Evolutionary conservation across 1,140 invertebrate species (phyloP), one percentile per base, ranked within the genome.

Genomic region (Euwallacea similis): DNA sequence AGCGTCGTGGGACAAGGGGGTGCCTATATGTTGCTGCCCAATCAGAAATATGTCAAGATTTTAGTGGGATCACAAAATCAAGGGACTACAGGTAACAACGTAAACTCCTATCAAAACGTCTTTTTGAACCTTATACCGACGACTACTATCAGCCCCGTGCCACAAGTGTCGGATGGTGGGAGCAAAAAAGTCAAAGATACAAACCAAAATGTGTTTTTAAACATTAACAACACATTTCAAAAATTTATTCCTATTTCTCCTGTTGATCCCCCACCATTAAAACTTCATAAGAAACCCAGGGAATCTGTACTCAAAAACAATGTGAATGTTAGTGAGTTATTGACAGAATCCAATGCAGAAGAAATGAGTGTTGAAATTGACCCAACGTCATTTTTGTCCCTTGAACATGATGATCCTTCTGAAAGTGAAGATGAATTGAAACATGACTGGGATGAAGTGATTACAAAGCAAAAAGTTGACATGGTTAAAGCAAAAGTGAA

Each of bases 321-420:
- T 61, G 10, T 73, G 21, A 77, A 72, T 61, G 70, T 78, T 1
- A 73, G 69, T 61, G 65, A 76, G 64, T 56, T 79, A 4, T 62
- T 79, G 59, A 78, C 74, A 4, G 73, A 77, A 59, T 74, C 73
- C 2, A 80, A 80, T 70, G 78, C 73, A 10, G 79, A 80, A 74
- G 79, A 80, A 74, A 66, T 80, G 47, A 80, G 79, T 64, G 76
- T 80, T 7, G 79, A 80, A 75, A 75, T 80, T 21, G 79, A 80
- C 64, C 79, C 79, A 7, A 76, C 73, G 6, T 72, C 74, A 56
- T 80, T 79, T 61, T 75, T 72, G 44, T 73, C 75, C 8, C 68
- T 71, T 33, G 74, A 72, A 64, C 67, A 76, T 16, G 75, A 75
- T n/a, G 70, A 75, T 8, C 56, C 62, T 41, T 63, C 64, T 8